Evolutionary conservation across 1,140 invertebrate species (phyloP).

Genomic region (Neuroterus valhalla): DNA sequence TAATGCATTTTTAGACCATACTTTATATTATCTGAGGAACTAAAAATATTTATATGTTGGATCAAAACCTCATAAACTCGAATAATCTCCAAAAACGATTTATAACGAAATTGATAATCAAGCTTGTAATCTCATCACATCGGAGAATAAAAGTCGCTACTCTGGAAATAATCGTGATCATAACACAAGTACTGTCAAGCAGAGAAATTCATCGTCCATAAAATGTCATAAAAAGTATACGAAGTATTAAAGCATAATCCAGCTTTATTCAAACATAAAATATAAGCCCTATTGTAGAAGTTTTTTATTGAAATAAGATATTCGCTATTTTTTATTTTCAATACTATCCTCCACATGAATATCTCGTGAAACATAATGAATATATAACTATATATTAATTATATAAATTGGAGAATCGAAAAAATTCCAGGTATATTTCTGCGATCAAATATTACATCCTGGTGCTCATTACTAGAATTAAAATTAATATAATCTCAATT

Average conservation of each 20-base stretch:
- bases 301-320: conserved; percentile 7
- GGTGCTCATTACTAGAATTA: background rate
- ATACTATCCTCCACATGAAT: background rate
- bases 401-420: background rate
- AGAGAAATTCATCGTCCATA: conserved; percentile 8
- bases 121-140: background rate
- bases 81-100: background rate
- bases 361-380: background rate
- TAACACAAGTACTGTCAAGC: conserved; percentile 4
- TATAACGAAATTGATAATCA: background rate
- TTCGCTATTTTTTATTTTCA: background rate
- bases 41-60: too few relatives aligned
- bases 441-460: background rate
- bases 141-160: background rate
- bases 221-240: conserved; percentile 12
- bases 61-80: too few relatives aligned
- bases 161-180: conserved; percentile 19
- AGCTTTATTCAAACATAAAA: conserved; percentile 7
- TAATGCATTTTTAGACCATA: too few relatives aligned
- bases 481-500: background rate
- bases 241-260: conserved; percentile 8
- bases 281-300: background rate
- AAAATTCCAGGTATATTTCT: background rate
- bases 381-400: too few relatives aligned
- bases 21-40: too few relatives aligned